Base-by-base conservation (phyloP, 2,797 vertebrate species). In the Dicrostonyx torquatus region DNA sequence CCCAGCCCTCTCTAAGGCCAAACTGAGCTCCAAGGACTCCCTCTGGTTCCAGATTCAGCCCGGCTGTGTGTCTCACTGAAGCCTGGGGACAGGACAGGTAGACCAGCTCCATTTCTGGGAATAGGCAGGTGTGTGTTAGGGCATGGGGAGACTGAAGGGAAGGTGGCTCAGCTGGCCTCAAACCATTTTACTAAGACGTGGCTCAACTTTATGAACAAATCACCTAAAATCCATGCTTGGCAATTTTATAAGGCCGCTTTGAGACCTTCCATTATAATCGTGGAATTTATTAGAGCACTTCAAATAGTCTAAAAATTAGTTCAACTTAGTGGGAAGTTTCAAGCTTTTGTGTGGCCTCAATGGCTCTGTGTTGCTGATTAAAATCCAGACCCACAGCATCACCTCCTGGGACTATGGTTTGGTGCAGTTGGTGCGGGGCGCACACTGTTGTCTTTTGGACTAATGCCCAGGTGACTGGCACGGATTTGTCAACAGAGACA, bases 251-350 rank as follows among this genome's bases (percentile, higher is more conserved):
- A 86, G 68, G 72, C 13, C 43, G 58, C 70, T 66, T 76, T 8
- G 4, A 3, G 75, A 84, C 87, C 20, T 77, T 64, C 48, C 8
- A 9, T 13, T 10, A 8, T 88, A 86, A 93, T 60, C 75, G 75
- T 24, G 73, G 76, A 72, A 26, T 66, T 89, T 62, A 80, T 95
- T 72, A 85, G 45, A 82, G 55, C 43, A 88, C 90, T 91, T 93
- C 29, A 91, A 93, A 22, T 75, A 89, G 76, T 95, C 90, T 15
- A 93, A 77, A 94, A 92, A 85, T 10, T 64, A 89, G 87, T 80
- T 87, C 80, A 84, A 13, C 68, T 37, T 60, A 70, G 48, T 75
- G 79, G 48, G 43, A 20, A 13, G 43, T 80, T 70, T 89, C 58
- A 55, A 29, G 31, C 53, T 76, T 84, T 50, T 22, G 2, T 43